Percentiles rank a stretch among this genome's conserved stretches.
Conservation (phyloP, 2,797 vertebrate genomes). For the Pseudochirops cupreus region DNA sequence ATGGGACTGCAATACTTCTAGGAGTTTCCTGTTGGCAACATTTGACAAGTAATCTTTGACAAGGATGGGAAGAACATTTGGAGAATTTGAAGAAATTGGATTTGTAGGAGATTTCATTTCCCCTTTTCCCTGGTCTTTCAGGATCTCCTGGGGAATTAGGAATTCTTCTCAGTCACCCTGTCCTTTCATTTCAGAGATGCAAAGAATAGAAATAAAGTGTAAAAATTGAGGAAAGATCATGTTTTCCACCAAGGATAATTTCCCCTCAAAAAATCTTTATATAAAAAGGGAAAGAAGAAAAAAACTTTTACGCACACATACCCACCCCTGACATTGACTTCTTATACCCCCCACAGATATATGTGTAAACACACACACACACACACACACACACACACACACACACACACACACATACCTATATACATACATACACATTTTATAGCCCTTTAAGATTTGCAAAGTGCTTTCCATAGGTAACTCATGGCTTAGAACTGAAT, state of each 20-base stretch:
- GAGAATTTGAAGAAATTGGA: not conserved
- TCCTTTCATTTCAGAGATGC: not conserved
- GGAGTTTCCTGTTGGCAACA: not conserved
- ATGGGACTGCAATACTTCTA: accelerated
- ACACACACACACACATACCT: not conserved
- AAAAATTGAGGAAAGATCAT: not conserved
- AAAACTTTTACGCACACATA: too few relatives aligned
- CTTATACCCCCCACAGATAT: too few relatives aligned
- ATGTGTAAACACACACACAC: not conserved
- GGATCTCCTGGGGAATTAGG: not conserved
- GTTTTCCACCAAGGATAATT: slow-evolving; percentile 6
- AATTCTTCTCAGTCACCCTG: not conserved
- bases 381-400: not conserved
- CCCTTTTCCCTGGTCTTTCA: not conserved
- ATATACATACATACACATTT: not conserved
- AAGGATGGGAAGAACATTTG: not conserved
- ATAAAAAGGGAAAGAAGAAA: not conserved
- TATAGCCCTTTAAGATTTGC: not conserved
- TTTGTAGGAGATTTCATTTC: slow-evolving; percentile 1
- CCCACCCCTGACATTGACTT: not conserved
- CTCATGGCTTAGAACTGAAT: not conserved
- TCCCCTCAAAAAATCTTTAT: not conserved
- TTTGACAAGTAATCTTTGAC: not conserved
- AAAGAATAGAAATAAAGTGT: not conserved
- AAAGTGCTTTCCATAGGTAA: not conserved